Evolutionary conservation across 2,797 vertebrate genomes (phyloP).

Genomic region (Thamnophis elegans): DNA sequence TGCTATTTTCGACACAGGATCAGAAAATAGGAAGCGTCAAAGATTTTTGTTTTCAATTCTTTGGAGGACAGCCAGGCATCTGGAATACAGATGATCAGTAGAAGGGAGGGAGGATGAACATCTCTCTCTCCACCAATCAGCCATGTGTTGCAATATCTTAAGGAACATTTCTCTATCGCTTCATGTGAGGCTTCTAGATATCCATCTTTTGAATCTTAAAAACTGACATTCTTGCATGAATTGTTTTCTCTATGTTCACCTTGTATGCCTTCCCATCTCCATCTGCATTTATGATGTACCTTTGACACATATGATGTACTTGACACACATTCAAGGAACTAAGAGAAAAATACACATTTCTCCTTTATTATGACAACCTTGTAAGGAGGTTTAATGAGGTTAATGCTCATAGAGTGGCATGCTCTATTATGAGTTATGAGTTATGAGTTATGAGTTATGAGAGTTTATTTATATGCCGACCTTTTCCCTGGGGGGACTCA

Average conservation of each 20-base stretch:
- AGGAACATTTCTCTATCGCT: neutral
- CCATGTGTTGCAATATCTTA: neutral
- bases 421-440: no score
- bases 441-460: no score
- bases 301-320: neutral
- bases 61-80: constrained; percentile 67
- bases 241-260: neutral
- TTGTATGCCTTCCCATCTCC: neutral
- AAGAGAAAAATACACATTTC: neutral
- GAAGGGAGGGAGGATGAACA: neutral
- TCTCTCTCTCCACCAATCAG: neutral
- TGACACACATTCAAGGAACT: neutral
- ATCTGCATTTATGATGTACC: neutral
- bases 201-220: neutral
- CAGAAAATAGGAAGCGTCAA: constrained; percentile 75
- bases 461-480: no score
- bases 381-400: neutral
- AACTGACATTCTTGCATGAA: neutral
- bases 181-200: neutral
- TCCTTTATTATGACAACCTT: neutral
- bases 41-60: constrained; percentile 74
- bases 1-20: constrained; percentile 70
- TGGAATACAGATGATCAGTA: constrained; percentile 63
- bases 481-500: no score
- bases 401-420: neutral